Evolutionary conservation across 2,113 vertebrate genomes (phyloP).

Genomic region (Acanthochromis polyacanthus): DNA sequence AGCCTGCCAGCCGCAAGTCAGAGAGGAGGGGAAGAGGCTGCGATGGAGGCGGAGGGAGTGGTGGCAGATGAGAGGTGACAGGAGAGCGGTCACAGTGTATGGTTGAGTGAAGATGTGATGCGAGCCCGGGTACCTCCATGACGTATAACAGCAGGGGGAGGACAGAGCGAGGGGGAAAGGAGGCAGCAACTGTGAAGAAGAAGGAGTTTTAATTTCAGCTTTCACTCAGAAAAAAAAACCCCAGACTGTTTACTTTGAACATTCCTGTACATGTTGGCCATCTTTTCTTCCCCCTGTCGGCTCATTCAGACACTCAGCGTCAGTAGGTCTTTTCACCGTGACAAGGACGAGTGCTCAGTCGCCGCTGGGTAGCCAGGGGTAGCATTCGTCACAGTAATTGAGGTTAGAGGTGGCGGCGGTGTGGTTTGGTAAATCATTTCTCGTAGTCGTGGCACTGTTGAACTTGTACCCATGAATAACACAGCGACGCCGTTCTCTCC

Average conservation of each 20-base stretch:
- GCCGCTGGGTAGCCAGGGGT: conserved; percentile 35
- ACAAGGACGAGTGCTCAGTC: conserved; percentile 60
- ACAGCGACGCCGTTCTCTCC: conserved; percentile 27
- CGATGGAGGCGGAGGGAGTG: conserved; percentile 33
- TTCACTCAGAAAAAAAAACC: not conserved
- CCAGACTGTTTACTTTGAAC: not conserved
- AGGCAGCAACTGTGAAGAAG: not conserved
- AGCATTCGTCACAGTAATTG: conserved; percentile 75
- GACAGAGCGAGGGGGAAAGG: not conserved
- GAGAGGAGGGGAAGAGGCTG: not conserved
- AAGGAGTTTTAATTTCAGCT: not conserved
- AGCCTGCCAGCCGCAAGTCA: not conserved
- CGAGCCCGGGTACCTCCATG: conserved; percentile 23
- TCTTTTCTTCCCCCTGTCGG: conserved; percentile 4
- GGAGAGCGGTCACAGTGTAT: conserved; percentile 47
- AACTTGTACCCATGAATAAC: conserved; percentile 64
- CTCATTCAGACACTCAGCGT: conserved; percentile 21
- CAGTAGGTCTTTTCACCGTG: conserved; percentile 33
- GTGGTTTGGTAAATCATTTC: conserved; percentile 66
- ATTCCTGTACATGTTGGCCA: not conserved
- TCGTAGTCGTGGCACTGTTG: conserved; percentile 43
- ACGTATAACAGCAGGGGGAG: conserved; percentile 16
- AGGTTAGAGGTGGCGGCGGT: conserved; percentile 62
- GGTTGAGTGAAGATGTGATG: conserved; percentile 63
- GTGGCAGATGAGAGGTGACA: conserved; percentile 69